phyloP scores from a whole-genome alignment of 2,797 vertebrate species.

The Gephyroberyx darwinii region DNA sequence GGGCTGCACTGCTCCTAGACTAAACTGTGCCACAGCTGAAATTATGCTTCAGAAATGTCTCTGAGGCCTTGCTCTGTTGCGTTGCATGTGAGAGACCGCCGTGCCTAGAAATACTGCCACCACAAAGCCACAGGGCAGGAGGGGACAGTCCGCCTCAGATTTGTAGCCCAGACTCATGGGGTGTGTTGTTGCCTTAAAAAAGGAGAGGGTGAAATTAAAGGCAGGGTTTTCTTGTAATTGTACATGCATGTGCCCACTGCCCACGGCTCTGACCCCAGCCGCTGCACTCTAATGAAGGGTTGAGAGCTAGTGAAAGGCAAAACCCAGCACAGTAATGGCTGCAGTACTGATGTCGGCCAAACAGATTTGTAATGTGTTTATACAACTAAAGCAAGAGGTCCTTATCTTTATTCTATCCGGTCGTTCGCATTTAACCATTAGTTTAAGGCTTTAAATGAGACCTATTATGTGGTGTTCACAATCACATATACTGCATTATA shows the following conservation, averaged over 20 bases:
- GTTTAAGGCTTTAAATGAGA: constrained; percentile 43
- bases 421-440: constrained; percentile 49
- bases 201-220: constrained; percentile 78
- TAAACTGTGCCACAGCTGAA: constrained; percentile 73
- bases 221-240: constrained; percentile 75
- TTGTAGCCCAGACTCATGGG: constrained; percentile 65
- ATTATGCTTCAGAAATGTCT: constrained; percentile 59
- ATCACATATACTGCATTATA: constrained; percentile 46
- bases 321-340: constrained; percentile 52
- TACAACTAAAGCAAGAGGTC: constrained; percentile 32
- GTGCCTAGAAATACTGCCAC: constrained; percentile 71
- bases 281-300: constrained; percentile 72
- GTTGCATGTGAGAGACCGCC: constrained; percentile 64
- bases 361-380: constrained; percentile 59
- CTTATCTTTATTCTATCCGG: constrained; percentile 50
- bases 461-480: constrained; percentile 34
- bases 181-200: constrained; percentile 74
- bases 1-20: constrained; percentile 43
- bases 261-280: constrained; percentile 68
- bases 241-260: constrained; percentile 73
- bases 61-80: constrained; percentile 55
- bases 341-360: constrained; percentile 39
- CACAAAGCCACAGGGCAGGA: constrained; percentile 76
- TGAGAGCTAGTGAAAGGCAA: constrained; percentile 58
- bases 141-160: constrained; percentile 67